These are phyloP conservation scores for Pandemis cinnamomeana DNA, from an alignment of 2,888 invertebrate species.

Conservation along the genomic window DNA sequence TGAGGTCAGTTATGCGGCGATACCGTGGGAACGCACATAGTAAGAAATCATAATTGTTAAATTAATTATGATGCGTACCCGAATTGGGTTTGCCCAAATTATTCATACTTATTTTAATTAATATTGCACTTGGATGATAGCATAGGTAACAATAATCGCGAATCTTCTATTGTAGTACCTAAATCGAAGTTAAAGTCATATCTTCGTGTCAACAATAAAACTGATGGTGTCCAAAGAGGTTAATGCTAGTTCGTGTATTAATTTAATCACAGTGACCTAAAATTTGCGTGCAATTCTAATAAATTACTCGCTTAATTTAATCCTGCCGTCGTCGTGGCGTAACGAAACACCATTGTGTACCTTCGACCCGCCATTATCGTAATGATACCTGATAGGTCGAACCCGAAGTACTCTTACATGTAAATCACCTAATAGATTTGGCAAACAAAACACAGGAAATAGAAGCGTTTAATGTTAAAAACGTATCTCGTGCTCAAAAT, in stretches of 20 bases:
- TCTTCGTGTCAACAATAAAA: background rate
- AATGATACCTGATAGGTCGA: slow-evolving; percentile 25
- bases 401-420: slow-evolving; percentile 14
- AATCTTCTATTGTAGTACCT: too few species aligned
- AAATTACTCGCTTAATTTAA: slow-evolving; percentile 36
- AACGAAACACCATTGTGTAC: slow-evolving; percentile 29
- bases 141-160: background rate
- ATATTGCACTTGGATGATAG: background rate
- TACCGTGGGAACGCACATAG: background rate
- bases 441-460: slow-evolving; percentile 26
- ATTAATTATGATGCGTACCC: background rate
- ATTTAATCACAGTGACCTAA: background rate
- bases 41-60: too few species aligned
- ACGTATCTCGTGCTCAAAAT: slow-evolving; percentile 23
- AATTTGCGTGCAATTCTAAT: slow-evolving; percentile 32
- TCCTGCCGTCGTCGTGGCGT: slow-evolving; percentile 11
- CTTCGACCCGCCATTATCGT: slow-evolving; percentile 17
- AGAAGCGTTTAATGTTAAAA: background rate
- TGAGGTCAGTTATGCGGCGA: background rate
- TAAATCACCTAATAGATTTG: slow-evolving; percentile 5
- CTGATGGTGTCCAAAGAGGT: slow-evolving; percentile 1
- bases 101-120: background rate
- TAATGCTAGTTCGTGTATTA: background rate
- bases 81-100: background rate
- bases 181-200: background rate